Evolutionary conservation across 1,140 invertebrate genomes (phyloP).

Genomic region (Nilaparvata lugens): DNA sequence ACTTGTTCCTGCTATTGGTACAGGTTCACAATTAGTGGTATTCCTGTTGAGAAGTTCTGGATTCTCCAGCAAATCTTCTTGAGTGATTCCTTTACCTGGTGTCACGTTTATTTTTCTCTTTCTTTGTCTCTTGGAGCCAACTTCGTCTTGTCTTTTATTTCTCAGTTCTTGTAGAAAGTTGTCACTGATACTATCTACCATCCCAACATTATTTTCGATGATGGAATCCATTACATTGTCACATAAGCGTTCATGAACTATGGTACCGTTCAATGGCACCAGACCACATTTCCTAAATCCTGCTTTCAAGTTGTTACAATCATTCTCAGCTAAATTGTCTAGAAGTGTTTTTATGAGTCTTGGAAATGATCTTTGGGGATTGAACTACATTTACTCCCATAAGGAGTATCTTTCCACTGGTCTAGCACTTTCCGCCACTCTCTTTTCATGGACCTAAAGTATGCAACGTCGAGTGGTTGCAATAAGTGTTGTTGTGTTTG

Average conservation of each 20-base stretch:
- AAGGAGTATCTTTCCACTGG: conserved; percentile 24
- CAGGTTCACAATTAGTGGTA: too few species aligned
- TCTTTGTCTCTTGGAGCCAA: neutral
- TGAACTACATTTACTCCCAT: neutral
- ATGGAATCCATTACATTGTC: neutral
- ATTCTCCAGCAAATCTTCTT: conserved; percentile 1
- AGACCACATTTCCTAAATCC: neutral
- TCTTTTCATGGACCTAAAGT: conserved; percentile 31
- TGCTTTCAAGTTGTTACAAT: neutral
- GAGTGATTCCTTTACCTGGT: neutral
- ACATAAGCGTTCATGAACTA: neutral
- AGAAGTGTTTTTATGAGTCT: neutral
- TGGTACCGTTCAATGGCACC: neutral
- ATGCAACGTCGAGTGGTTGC: conserved; percentile 35
- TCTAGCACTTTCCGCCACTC: conserved; percentile 31
- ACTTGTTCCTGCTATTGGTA: neutral
- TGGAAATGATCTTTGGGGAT: conserved; percentile 1
- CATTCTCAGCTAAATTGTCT: neutral
- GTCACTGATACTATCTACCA: neutral
- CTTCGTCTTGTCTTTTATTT: neutral
- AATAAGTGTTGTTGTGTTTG: conserved; percentile 35
- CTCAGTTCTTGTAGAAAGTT: neutral
- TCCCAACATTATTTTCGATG: neutral
- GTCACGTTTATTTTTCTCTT: neutral
- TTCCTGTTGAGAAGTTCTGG: neutral